These are phyloP conservation scores for Boulengeromyrus knoepffleri DNA, from an alignment of 2,113 vertebrate genomes.

Conservation along the genomic window DNA sequence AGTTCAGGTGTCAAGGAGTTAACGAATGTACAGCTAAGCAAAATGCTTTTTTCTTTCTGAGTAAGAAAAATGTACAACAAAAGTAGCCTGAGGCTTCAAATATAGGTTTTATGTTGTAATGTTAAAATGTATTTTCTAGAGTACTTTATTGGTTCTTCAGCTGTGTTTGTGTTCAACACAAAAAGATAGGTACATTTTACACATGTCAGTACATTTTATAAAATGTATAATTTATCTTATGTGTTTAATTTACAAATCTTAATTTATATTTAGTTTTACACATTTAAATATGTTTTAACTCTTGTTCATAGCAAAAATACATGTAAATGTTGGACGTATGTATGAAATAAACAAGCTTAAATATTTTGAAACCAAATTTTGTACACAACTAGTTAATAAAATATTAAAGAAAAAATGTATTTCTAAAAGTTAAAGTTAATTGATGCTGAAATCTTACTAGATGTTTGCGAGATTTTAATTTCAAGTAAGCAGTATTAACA, in stretches of 20 bases:
- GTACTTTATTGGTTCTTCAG: background rate
- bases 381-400: background rate
- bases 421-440: background rate
- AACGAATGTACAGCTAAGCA: background rate
- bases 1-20: background rate
- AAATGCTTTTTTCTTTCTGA: background rate
- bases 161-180: background rate
- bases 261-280: background rate
- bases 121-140: background rate
- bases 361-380: background rate
- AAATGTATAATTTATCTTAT: background rate
- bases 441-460: slow-evolving; percentile 28
- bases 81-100: background rate
- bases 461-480: slow-evolving; percentile 44
- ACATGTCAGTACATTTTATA: background rate
- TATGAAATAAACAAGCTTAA: background rate
- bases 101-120: background rate
- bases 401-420: background rate
- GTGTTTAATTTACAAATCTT: background rate
- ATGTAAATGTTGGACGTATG: background rate
- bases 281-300: background rate
- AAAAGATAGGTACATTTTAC: background rate
- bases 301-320: background rate
- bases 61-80: background rate
- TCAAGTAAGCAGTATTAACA: slow-evolving; percentile 47